A percentile compares a stretch with the other conserved stretches of the same genome.
These are phyloP conservation scores for Caenorhabditis virilis DNA, from an alignment of 2,888 invertebrate species.

Conservation along the genomic window DNA sequence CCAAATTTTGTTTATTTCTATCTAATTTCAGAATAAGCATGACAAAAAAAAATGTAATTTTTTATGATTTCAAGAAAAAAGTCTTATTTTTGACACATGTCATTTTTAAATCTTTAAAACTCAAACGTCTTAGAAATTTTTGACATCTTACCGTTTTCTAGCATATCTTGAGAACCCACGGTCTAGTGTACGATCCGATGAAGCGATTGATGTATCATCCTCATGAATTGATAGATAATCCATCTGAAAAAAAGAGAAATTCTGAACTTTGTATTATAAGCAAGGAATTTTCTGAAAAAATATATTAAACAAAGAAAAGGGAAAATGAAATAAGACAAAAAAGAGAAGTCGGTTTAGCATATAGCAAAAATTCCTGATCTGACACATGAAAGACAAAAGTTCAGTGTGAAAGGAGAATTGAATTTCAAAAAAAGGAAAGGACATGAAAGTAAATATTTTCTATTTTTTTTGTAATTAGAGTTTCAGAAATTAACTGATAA, in stretches of 20 bases:
- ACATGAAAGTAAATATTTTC: too few relatives aligned
- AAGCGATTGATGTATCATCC: slow-evolving; percentile 47
- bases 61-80: not conserved
- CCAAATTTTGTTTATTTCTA: not conserved
- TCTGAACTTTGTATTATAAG: too few relatives aligned
- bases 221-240: slow-evolving; percentile 56
- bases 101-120: not conserved
- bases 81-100: not conserved
- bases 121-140: not conserved
- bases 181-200: slow-evolving; percentile 41
- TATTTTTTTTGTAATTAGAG: not conserved
- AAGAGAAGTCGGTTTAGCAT: too few relatives aligned
- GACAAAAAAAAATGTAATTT: not conserved
- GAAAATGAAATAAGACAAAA: too few relatives aligned
- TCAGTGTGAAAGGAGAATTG: not conserved
- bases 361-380: too few relatives aligned
- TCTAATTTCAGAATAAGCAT: not conserved
- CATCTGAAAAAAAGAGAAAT: slow-evolving; percentile 49
- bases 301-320: too few relatives aligned
- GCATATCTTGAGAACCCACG: slow-evolving; percentile 40
- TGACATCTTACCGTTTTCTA: slow-evolving; percentile 18
- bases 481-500: too few relatives aligned
- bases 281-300: too few relatives aligned
- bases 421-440: slow-evolving; percentile 2
- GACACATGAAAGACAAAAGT: too few relatives aligned